These are phyloP conservation scores for Atlantisia rogersi DNA, from an alignment of 2,113 vertebrate genomes.

Conservation along the genomic window DNA sequence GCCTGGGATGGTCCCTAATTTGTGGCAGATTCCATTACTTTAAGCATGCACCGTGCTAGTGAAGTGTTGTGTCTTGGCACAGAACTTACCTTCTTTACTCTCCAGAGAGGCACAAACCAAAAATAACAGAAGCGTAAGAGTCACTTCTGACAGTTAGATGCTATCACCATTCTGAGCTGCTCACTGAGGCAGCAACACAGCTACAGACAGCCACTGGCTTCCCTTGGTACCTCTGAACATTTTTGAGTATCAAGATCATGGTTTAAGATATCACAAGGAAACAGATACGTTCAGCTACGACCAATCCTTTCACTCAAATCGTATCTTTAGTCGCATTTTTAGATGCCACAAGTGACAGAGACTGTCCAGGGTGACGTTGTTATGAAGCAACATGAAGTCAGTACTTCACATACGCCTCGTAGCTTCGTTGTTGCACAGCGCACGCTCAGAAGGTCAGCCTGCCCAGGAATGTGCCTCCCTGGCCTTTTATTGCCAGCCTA, in stretches of 20 bases:
- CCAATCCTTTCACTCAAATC: not conserved
- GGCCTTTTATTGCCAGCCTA: constrained; percentile 29
- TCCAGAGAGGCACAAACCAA: constrained; percentile 80
- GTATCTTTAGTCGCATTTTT: not conserved
- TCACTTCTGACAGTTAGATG: constrained; percentile 9
- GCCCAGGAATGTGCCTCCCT: constrained; percentile 67
- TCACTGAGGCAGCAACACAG: not conserved
- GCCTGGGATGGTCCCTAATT: constrained; percentile 55
- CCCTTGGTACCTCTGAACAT: not conserved
- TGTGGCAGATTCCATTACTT: not conserved
- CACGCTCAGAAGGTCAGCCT: not conserved
- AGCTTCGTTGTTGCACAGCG: not conserved
- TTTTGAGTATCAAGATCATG: not conserved
- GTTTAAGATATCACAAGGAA: not conserved
- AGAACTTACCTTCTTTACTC: constrained; percentile 75
- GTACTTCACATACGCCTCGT: not conserved
- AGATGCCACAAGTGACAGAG: not conserved
- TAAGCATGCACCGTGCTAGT: constrained; percentile 62
- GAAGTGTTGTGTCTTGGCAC: not conserved
- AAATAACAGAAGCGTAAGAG: constrained; percentile 50
- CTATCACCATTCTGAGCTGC: constrained; percentile 8
- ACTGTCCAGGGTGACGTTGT: not conserved
- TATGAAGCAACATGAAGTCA: not conserved
- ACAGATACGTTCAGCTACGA: not conserved
- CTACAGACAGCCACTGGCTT: not conserved